Conservation (phyloP, 2,797 vertebrate species). For the Glyptemys insculpta region DNA sequence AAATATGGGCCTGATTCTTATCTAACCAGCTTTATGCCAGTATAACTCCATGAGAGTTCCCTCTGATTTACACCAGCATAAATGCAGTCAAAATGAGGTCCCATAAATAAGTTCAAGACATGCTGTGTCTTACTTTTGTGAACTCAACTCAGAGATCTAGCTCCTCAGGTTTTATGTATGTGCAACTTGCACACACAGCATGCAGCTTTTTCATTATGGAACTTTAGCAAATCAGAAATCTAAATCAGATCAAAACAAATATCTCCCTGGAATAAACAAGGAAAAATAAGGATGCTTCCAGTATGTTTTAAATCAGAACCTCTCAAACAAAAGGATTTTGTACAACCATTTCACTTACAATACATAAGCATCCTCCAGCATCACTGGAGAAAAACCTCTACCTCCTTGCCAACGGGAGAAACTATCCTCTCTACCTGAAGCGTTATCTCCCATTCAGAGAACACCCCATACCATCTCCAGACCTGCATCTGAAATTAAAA, state of each 20-base stretch:
- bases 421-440: background rate
- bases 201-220: background rate
- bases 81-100: background rate
- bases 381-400: background rate
- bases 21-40: background rate
- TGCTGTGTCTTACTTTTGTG: background rate
- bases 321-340: background rate
- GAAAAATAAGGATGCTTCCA: background rate
- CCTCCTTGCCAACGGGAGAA: background rate
- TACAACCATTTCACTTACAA: background rate
- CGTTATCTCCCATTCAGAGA: background rate
- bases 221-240: background rate
- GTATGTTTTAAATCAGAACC: background rate
- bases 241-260: background rate
- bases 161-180: background rate
- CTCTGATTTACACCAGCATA: background rate
- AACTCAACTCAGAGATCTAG: background rate
- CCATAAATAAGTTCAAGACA: background rate
- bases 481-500: background rate
- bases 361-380: background rate
- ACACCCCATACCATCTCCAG: background rate
- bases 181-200: background rate
- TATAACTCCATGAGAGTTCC: background rate
- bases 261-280: background rate
- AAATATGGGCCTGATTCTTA: background rate